Evolutionary conservation across 2,113 vertebrate species (phyloP), one percentile per base, ranked within the genome.

Genomic region (Brachyistius frenatus): DNA sequence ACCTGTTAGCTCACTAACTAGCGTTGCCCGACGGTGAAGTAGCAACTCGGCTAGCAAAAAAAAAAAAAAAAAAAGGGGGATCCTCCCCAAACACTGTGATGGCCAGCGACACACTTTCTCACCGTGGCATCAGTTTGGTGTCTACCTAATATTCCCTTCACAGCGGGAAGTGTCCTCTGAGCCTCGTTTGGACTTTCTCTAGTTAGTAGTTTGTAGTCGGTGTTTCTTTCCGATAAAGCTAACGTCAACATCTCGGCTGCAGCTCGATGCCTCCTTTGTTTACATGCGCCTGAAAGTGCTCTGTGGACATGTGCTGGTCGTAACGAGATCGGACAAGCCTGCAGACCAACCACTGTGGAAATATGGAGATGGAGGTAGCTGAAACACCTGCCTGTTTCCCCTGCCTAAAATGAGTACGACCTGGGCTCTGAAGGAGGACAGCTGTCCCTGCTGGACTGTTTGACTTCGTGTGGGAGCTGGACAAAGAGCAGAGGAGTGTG

Each of bases 241-340:
- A 73, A 15, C 66, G 33, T 47, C 55, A 46, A 31, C 37, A 39
- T 56, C 71, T 64, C 54, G 66, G 68, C 47, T 68, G 11, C 4
- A 64, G 78, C 69, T 54, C 15, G n/a, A 52, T 65, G 44, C 49
- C 68, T 57, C 63, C 30, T 16, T 81, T 90, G 87, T 93, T 87
- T 82, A 89, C 86, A 83, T 76, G 83, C 65, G 74, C 30, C 54
- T 66, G 78, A 14, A 49, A 2, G 63, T 10, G 32, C 53, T 66
- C 53, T 23, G 30, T 31, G 30, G 32, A 36, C 56, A 71, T 87
- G 72, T 56, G 66, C 53, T 60, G 81, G 36, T 72, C 55, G 5
- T 83, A 71, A 64, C 55, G 57, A 54, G 33, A 58, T 47, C 16
- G 68, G 35, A 35, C 60, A 39, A 35, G 52, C 23, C 7, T n/a